Evolutionary conservation across 2,113 vertebrate genomes (phyloP).

Genomic region (Petroica traversi): DNA sequence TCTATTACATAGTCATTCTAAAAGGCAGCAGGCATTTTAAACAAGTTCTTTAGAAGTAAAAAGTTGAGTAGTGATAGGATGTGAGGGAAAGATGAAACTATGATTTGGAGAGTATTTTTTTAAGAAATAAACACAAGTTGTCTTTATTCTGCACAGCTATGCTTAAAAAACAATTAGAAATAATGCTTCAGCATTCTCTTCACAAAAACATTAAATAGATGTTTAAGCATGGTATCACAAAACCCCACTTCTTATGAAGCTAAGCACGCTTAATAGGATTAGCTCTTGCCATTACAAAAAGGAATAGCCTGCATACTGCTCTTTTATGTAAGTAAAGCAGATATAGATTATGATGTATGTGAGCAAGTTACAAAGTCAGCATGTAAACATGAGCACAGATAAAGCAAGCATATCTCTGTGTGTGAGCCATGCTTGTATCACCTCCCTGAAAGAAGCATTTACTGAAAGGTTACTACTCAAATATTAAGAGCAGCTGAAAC

Average conservation of each 20-base stretch:
- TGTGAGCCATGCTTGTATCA: neutral
- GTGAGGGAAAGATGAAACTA: neutral
- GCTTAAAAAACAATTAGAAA: neutral
- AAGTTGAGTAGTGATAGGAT: neutral
- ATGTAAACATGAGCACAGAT: neutral
- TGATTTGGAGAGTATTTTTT: neutral
- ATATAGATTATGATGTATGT: neutral
- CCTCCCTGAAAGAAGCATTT: neutral
- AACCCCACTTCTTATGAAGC: neutral
- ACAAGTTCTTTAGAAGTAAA: neutral
- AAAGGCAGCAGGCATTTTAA: neutral
- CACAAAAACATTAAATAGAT: neutral
- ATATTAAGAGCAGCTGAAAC: neutral
- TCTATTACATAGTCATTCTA: neutral
- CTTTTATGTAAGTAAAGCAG: neutral
- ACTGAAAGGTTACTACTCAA: neutral
- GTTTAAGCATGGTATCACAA: neutral
- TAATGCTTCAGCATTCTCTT: neutral
- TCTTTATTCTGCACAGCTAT: neutral
- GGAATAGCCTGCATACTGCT: neutral
- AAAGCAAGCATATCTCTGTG: accelerated
- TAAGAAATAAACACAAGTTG: accelerated
- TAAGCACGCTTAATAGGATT: neutral
- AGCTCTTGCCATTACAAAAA: neutral
- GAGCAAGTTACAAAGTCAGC: neutral